These are phyloP conservation scores for Argyresthia albistria DNA, from an alignment of 2,888 invertebrate genomes.

Conservation along the genomic window DNA sequence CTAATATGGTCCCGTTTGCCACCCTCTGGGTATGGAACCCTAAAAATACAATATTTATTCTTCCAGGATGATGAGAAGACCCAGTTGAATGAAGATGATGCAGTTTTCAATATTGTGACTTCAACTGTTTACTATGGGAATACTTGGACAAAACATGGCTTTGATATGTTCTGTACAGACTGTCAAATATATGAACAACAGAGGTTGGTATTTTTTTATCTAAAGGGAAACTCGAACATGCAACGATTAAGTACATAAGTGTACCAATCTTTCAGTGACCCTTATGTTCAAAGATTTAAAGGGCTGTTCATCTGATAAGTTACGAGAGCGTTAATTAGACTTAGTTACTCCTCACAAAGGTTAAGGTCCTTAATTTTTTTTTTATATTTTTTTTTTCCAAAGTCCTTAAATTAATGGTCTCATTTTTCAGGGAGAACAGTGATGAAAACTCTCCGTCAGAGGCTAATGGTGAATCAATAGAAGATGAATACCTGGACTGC, in stretches of 20 bases:
- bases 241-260: too few species aligned
- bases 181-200: conserved; percentile 71
- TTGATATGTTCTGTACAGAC: conserved; percentile 76
- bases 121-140: conserved; percentile 79
- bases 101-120: conserved; percentile 82
- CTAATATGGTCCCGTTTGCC: too few species aligned
- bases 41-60: not conserved
- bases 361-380: too few species aligned
- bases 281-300: too few species aligned
- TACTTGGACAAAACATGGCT: conserved; percentile 77
- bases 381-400: too few species aligned
- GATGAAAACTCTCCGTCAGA: conserved; percentile 42
- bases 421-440: conserved; percentile 36
- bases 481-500: conserved; percentile 82
- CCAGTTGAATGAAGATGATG: conserved; percentile 73
- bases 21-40: too few species aligned
- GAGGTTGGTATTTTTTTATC: conserved; percentile 30
- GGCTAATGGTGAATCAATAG: conserved; percentile 39
- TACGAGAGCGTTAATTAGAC: too few species aligned
- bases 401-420: too few species aligned
- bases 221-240: too few species aligned
- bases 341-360: too few species aligned
- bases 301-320: too few species aligned
- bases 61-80: conserved; percentile 58
- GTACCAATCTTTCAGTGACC: too few species aligned